Evolutionary conservation across 2,113 vertebrate genomes (phyloP), one percentile per base, ranked within the genome.

Genomic region (Actenoides hombroni): DNA sequence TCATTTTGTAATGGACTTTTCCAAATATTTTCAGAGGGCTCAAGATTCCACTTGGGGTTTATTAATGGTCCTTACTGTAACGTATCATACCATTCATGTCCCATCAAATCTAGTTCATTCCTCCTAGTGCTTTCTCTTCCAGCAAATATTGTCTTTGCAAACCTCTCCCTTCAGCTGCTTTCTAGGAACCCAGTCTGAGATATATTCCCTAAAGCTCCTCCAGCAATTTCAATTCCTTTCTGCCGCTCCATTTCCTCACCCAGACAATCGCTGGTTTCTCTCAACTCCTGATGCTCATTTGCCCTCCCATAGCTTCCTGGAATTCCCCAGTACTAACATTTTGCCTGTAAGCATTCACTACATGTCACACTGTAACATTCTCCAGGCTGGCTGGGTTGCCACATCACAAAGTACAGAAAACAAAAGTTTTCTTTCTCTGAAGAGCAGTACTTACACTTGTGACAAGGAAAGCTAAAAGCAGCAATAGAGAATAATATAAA

Each of bases 221-320:
- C 42, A 68, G 16, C 8, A 76, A 65, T 67, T 69, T 85, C 53
- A 53, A 39, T 73, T 78, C 42, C 60, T 44, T 69, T 53, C n/a
- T 18, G 40, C 9, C 16, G 13, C 14, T 83, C 28, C 13, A 20
- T 31, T 57, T 80, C 71, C n/a, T 90, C 37, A 51, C 7, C 5
- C 26, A 77, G 18, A 42, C 23, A 68, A 16, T 24, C 57, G n/a
- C 24, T 16, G 6, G 4, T 40, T 40, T 78, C 65, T 46, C 56
- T 40, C 13, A 53, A 60, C 25, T 29, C 60, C 44, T 23, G 20
- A 42, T 11, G 23, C 4, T 46, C 29, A n/a, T 46, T 42, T 61
- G 23, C 11, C 20, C 13, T 39, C 2, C 2, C 13, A 37, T 0
- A 44, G 9, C 20, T 68, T 69, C 26, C 40, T 17, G 18, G 7